Conservation (phyloP, 2,113 vertebrate species). For the Cyphomyrus plagiostoma region DNA sequence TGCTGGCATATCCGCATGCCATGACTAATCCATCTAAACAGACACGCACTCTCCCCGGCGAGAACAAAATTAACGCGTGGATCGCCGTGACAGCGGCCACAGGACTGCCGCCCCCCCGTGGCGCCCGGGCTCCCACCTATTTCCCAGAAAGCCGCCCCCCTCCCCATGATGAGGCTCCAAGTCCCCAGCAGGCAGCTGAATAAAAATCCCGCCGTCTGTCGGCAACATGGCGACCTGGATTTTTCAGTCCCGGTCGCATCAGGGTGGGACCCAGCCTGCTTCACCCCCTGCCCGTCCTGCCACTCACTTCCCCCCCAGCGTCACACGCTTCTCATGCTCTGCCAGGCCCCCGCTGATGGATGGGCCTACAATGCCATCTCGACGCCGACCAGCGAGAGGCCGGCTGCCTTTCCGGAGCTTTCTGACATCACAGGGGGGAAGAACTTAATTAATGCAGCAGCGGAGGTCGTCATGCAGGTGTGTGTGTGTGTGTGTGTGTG, state of each 20-base stretch:
- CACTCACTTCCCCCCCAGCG: constrained; percentile 37
- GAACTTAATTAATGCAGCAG: constrained; percentile 68
- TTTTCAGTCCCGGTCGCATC: constrained; percentile 57
- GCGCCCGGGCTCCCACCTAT: constrained; percentile 12
- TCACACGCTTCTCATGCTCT: constrained; percentile 13
- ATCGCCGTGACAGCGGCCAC: constrained; percentile 25
- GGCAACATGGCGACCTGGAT: constrained; percentile 36
- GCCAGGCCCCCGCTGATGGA: constrained; percentile 61
- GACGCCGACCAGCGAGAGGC: constrained; percentile 59
- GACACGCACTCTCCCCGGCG: constrained; percentile 33
- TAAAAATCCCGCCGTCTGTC: constrained; percentile 37
- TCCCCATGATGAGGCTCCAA: not conserved
- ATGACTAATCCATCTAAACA: constrained; percentile 39
- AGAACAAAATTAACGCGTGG: constrained; percentile 36
- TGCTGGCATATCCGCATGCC: constrained; percentile 1
- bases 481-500: not conserved
- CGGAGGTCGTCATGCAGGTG: not conserved
- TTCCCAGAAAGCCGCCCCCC: not conserved
- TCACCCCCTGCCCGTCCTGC: constrained; percentile 33
- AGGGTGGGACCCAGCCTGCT: constrained; percentile 45
- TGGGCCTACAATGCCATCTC: constrained; percentile 55
- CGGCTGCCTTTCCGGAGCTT: constrained; percentile 54
- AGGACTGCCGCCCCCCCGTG: not conserved
- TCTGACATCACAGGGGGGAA: constrained; percentile 52
- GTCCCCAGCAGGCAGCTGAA: constrained; percentile 17